These are phyloP conservation scores for Phocoena sinus DNA, from an alignment of 2,113 vertebrate genomes.

Conservation along the genomic window DNA sequence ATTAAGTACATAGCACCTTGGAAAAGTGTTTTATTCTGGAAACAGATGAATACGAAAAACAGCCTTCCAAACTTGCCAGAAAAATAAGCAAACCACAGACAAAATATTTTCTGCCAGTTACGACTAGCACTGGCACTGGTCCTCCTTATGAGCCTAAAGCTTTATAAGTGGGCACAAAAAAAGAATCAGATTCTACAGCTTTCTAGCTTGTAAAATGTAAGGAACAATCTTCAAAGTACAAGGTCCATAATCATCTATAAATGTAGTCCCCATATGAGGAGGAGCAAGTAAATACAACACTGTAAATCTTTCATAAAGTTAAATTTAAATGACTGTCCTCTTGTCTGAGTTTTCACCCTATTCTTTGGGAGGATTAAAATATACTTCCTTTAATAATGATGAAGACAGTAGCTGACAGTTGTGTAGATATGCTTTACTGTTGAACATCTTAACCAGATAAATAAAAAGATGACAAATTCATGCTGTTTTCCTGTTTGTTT, in stretches of 20 bases:
- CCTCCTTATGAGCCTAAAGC: neutral
- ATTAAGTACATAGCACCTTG: neutral
- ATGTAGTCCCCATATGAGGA: neutral
- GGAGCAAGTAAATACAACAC: neutral
- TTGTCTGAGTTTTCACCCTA: neutral
- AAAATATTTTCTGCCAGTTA: neutral
- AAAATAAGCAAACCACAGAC: neutral
- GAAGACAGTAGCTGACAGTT: neutral
- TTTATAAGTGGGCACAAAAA: neutral
- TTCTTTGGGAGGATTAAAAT: conserved; percentile 20
- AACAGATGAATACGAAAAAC: neutral
- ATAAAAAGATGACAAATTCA: neutral
- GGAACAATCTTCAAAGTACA: neutral
- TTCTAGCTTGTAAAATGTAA: neutral
- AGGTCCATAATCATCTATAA: neutral
- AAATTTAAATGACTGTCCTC: neutral
- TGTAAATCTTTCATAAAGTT: neutral
- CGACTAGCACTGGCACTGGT: neutral
- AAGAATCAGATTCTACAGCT: neutral
- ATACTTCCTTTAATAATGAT: neutral
- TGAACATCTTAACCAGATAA: conserved; percentile 16
- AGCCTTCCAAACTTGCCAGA: neutral
- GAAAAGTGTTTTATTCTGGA: conserved; percentile 22
- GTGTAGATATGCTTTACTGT: neutral
- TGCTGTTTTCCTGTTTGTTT: neutral